Base-by-base conservation (phyloP, 2,888 invertebrate species). In the Drosophila nr. fundita region DNA sequence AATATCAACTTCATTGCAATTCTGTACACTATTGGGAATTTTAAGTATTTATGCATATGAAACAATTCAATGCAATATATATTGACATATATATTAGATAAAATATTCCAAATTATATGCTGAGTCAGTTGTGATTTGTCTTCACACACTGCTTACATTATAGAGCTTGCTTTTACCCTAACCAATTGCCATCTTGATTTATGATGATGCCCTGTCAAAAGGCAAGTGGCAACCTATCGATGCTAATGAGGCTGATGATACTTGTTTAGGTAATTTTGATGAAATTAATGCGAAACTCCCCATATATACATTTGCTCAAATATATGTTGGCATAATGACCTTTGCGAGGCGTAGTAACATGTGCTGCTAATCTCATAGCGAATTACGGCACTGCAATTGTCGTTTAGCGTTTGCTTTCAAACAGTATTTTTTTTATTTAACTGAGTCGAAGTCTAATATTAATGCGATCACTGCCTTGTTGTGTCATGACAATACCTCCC, bases 131-230 rank as follows among this genome's bases (percentile, higher is more conserved):
- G 27, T 15, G 24, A 59, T 59, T 30, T 50, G 70, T 24, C 36
- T 57, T 36, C 58, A 73, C 40, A 58, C 29, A 30, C 42, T 50
- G 58, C 13, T 50, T 24, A 18, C 34, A 58, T 54, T 48, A n/a
- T 40, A 61, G 30, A 76, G 65, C 79, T 59, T 62, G 76, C 59
- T 79, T 76, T 30, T 34, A 27, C 38, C 18, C 27, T 5, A 54
- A 50, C 53, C 61, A 66, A 36, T 71, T 58, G 57, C 15, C 38
- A 13, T n/a, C 8, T 34, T 63, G 72, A 61, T 72, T 72, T 32
- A 71, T 71, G 52, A 53, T 60, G 32, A 42, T 30, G 42, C 5
- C 21, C 32, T 27, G 60, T 18, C 54, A 50, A n/a, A 40, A 34
- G 60, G 4, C 24, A 60, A 52, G 27, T 30, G 27, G 11, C 61